Conservation (phyloP, 2,888 invertebrate species). For the Thymelicus sylvestris region DNA sequence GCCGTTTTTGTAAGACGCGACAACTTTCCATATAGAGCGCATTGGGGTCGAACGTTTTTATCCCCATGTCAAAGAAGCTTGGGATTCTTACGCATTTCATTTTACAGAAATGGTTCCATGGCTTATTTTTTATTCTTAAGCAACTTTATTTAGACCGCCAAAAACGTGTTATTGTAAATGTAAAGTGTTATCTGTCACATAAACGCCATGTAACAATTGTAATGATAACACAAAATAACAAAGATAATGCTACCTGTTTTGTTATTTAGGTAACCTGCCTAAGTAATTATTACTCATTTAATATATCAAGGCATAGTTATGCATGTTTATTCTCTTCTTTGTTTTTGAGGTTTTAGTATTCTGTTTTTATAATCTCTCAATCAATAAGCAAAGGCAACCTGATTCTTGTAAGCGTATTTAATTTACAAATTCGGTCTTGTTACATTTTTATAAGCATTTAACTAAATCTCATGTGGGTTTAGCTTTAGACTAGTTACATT, state of each 20-base stretch:
- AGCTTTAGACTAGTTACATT: neutral
- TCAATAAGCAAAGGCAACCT: too few relatives aligned
- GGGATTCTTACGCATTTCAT: neutral
- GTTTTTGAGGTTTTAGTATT: too few relatives aligned
- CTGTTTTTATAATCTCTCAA: too few relatives aligned
- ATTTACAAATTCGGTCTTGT: too few relatives aligned
- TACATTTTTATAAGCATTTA: too few relatives aligned
- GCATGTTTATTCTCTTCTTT: too few relatives aligned
- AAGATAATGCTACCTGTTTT: slow-evolving; percentile 1
- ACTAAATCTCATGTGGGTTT: neutral
- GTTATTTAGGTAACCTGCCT: neutral
- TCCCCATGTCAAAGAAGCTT: slow-evolving; percentile 16
- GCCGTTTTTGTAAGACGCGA: slow-evolving; percentile 46
- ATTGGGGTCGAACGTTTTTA: slow-evolving; percentile 50
- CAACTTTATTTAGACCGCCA: neutral
- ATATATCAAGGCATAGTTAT: neutral
- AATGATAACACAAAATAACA: slow-evolving; percentile 19
- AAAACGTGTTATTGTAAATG: neutral
- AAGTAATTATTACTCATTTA: neutral
- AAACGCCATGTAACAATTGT: slow-evolving; percentile 10
- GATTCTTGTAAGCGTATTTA: too few relatives aligned
- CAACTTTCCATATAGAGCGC: slow-evolving; percentile 49
- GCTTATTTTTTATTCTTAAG: neutral
- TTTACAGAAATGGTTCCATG: slow-evolving; percentile 1
- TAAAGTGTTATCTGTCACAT: slow-evolving; percentile 17